phyloP scores from a whole-genome alignment of 2,797 vertebrate genomes.

The Alexandromys oeconomus region DNA sequence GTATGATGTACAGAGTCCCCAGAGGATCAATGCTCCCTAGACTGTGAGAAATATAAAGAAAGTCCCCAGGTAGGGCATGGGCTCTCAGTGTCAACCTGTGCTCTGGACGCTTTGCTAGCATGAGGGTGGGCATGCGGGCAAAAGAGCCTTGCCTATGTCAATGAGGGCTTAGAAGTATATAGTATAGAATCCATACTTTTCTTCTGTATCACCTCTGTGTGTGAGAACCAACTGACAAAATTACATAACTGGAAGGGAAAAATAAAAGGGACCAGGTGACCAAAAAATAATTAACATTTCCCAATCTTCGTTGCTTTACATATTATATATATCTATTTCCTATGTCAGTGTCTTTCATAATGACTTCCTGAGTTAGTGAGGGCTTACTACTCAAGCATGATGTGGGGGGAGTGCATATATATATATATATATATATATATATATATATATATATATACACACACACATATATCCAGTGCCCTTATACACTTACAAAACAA shows the following conservation, averaged over 20 bases:
- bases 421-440: too few species aligned
- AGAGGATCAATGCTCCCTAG: constrained; percentile 52
- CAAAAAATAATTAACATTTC: not conserved
- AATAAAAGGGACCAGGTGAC: not conserved
- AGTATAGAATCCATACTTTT: fast-evolving
- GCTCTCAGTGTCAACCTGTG: not conserved
- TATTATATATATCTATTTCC: not conserved
- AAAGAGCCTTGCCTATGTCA: not conserved
- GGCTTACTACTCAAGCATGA: too few species aligned
- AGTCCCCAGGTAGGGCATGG: not conserved
- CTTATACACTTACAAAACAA: not conserved
- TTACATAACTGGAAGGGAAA: fast-evolving
- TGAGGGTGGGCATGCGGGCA: not conserved
- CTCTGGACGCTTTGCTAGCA: not conserved
- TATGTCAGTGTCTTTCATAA: too few species aligned
- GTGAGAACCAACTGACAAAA: too few species aligned
- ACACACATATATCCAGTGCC: not conserved
- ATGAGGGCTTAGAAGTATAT: not conserved
- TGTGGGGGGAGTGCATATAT: too few species aligned
- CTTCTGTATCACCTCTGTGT: too few species aligned
- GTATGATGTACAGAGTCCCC: constrained; percentile 54
- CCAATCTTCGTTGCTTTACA: not conserved
- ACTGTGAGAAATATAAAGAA: constrained; percentile 48
- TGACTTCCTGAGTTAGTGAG: too few species aligned
- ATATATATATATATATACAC: too few species aligned